Conservation (phyloP, 1,140 invertebrate genomes). For the Drosophila varians region DNA sequence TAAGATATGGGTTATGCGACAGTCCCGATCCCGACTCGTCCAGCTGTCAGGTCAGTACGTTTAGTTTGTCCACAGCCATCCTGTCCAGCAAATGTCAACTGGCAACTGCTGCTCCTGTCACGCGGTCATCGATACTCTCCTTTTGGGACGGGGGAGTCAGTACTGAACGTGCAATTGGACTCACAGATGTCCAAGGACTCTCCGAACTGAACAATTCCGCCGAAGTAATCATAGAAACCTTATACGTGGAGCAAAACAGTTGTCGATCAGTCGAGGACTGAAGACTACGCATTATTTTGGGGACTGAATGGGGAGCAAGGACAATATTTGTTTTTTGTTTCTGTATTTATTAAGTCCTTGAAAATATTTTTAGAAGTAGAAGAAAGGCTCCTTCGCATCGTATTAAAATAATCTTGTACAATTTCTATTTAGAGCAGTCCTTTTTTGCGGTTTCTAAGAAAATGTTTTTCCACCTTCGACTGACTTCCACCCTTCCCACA, state of each 20-base stretch:
- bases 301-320: background rate
- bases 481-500: background rate
- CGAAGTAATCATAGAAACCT: conserved; percentile 28
- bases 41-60: conserved; percentile 59
- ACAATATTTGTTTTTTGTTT: too few relatives aligned
- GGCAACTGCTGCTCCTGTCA: conserved; percentile 54
- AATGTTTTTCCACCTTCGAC: background rate
- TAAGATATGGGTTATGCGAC: conserved; percentile 67
- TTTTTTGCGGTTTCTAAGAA: background rate
- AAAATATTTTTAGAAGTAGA: too few relatives aligned
- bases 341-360: too few relatives aligned
- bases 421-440: background rate
- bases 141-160: conserved; percentile 12
- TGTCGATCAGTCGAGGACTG: background rate
- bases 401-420: background rate
- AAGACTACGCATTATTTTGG: background rate
- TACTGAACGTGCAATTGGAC: conserved; percentile 33
- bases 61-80: conserved; percentile 8
- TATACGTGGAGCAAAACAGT: conserved; percentile 17
- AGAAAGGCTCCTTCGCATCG: background rate
- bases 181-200: conserved; percentile 19
- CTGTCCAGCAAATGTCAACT: conserved; percentile 43
- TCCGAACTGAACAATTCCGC: conserved; percentile 16
- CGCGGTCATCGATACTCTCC: conserved; percentile 64
- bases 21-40: conserved; percentile 42